Percentiles rank a stretch among this genome's conserved stretches.
Conservation (phyloP, 53 echinoderm and acorn worm genomes). For the Pentamera pediparva region DNA sequence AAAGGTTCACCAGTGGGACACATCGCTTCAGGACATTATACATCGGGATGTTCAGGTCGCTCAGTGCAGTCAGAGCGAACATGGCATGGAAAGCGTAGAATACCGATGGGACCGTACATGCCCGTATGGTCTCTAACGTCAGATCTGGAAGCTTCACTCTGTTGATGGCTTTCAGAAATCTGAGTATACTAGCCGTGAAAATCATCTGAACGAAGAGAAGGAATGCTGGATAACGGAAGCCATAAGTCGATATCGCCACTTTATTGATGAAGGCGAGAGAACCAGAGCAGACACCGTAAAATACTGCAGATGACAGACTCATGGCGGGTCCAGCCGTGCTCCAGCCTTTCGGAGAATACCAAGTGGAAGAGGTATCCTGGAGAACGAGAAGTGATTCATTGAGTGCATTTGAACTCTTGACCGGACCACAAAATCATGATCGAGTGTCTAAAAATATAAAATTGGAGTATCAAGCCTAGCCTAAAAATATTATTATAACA, state of each 20-base stretch:
- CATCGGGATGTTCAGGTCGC: conserved; percentile 82
- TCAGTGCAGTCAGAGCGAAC: conserved; percentile 67
- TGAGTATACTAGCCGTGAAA: conserved; percentile 52
- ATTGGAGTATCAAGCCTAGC: too few relatives aligned
- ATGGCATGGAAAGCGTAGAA: conserved; percentile 64
- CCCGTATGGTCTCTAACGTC: conserved; percentile 31
- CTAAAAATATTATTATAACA: too few relatives aligned
- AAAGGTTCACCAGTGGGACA: conserved; percentile 61
- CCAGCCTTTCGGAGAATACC: too few relatives aligned
- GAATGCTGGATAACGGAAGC: conserved; percentile 66
- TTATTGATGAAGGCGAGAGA: conserved; percentile 85
- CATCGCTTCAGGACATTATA: conserved; percentile 81
- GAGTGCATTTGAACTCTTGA: background rate
- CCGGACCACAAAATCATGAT: background rate
- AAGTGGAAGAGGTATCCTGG: too few relatives aligned
- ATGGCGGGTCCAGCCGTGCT: too few relatives aligned
- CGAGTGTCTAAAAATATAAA: background rate
- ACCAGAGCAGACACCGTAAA: conserved; percentile 74
- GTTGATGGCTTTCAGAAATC: conserved; percentile 26
- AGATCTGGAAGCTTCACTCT: conserved; percentile 22
- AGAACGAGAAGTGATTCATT: too few relatives aligned
- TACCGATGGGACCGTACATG: conserved; percentile 58
- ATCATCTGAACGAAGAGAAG: conserved; percentile 69
- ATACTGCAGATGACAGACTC: conserved; percentile 59
- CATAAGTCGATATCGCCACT: conserved; percentile 53